phyloP scores from a whole-genome alignment of 2,113 vertebrate species.

The Rallus limicola region DNA sequence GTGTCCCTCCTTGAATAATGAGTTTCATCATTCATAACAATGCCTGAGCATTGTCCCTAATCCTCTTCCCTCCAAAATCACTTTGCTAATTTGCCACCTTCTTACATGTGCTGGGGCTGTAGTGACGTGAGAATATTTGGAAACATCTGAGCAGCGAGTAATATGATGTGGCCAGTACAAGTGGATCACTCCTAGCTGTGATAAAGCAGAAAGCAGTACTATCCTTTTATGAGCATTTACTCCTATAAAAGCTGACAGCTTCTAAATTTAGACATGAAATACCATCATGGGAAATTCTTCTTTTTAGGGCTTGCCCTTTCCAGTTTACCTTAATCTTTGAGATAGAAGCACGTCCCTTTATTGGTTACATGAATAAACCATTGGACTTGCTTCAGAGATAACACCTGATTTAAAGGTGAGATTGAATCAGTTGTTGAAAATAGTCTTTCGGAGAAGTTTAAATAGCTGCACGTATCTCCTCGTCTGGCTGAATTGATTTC shows the following conservation, averaged over 20 bases:
- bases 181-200: constrained; percentile 10
- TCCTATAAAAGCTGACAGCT: constrained; percentile 36
- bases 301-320: constrained; percentile 37
- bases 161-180: background rate
- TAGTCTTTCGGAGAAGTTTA: constrained; percentile 33
- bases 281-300: constrained; percentile 12
- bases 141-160: background rate
- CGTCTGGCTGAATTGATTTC: constrained; percentile 36
- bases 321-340: constrained; percentile 27
- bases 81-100: background rate
- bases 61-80: background rate
- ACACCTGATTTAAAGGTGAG: constrained; percentile 34
- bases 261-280: constrained; percentile 70
- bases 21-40: background rate
- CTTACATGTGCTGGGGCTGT: background rate
- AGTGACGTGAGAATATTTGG: background rate
- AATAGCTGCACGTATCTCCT: background rate
- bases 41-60: background rate
- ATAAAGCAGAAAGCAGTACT: constrained; percentile 29
- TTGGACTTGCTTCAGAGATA: constrained; percentile 29
- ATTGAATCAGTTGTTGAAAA: constrained; percentile 46
- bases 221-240: constrained; percentile 52
- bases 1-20: background rate
- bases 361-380: constrained; percentile 1
- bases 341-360: background rate